Conservation (phyloP, 2,113 vertebrate genomes). For the Cygnus atratus region DNA sequence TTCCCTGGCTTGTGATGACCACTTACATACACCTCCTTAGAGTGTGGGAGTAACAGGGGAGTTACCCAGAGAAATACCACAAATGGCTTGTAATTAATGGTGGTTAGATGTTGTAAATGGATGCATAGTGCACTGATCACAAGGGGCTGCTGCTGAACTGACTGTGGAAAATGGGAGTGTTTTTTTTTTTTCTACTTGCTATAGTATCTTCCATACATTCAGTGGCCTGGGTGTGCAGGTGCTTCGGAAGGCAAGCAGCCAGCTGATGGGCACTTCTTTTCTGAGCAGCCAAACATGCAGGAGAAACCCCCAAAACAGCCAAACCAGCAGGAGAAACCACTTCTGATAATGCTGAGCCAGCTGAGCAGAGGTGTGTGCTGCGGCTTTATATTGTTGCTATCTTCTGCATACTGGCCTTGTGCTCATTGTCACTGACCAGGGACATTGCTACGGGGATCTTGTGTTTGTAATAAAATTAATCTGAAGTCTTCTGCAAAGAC, state of each 20-base stretch:
- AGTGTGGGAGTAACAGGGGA: neutral
- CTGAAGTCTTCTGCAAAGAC: neutral
- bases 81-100: neutral
- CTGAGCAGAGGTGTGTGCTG: neutral
- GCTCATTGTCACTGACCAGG: neutral
- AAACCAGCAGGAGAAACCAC: neutral
- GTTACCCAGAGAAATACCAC: neutral
- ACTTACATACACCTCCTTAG: neutral
- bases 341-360: neutral
- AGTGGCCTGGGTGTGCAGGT: neutral
- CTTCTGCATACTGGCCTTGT: neutral
- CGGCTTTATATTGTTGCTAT: neutral
- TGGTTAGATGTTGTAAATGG: neutral
- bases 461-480: neutral
- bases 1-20: neutral
- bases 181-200: neutral
- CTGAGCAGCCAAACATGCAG: neutral
- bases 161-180: neutral
- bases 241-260: neutral
- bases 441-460: neutral
- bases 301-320: too few relatives aligned
- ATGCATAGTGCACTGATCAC: neutral
- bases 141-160: slow-evolving; percentile 16
- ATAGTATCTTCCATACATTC: neutral
- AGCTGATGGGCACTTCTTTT: neutral